Conservation (phyloP, 2,797 vertebrate species). For the Chlorospingus semifuscus region DNA sequence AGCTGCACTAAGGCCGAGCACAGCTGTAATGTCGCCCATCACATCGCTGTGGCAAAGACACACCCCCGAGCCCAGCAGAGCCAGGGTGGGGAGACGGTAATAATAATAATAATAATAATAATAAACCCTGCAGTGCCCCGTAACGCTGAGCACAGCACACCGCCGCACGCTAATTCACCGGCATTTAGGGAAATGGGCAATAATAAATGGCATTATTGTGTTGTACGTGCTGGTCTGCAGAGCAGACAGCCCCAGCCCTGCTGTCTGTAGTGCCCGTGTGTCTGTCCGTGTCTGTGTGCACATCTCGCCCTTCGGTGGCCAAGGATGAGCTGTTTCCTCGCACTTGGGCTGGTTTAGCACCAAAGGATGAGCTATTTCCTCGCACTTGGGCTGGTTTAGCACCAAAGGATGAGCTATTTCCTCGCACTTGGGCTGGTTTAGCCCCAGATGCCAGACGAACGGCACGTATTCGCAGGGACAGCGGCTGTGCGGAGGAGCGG, state of each 20-base stretch:
- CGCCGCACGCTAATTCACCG: neutral
- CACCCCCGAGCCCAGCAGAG: neutral
- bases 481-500: neutral
- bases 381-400: too few relatives aligned
- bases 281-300: rapidly evolving
- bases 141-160: neutral
- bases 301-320: neutral
- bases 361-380: too few relatives aligned
- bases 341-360: neutral
- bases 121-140: neutral
- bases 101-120: too few relatives aligned
- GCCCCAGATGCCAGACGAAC: neutral
- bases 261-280: rapidly evolving
- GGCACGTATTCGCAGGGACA: neutral
- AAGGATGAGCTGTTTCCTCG: neutral
- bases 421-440: neutral
- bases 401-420: neutral
- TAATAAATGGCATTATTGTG: neutral
- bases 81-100: neutral
- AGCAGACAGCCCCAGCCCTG: neutral
- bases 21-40: neutral
- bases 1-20: neutral
- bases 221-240: neutral
- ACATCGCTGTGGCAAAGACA: neutral
- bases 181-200: neutral